Evolutionary conservation across 2,888 invertebrate genomes (phyloP).

Genomic region (Rugalucina vietnamica): DNA sequence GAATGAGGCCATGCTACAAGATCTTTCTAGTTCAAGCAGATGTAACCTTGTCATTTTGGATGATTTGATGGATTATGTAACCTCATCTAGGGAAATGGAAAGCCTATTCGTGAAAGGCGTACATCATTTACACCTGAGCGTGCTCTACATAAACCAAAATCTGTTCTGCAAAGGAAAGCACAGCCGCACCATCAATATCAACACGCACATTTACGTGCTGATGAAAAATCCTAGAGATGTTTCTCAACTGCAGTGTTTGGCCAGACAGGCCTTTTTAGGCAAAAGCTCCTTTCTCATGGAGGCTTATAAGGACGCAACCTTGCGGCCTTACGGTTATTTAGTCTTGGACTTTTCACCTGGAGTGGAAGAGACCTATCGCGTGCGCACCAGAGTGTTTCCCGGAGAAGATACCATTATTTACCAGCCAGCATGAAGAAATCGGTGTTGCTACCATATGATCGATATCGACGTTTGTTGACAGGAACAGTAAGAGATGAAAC

Average conservation of each 20-base stretch:
- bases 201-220: slow-evolving; percentile 45
- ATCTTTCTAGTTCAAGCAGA: background rate
- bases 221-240: slow-evolving; percentile 54
- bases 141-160: slow-evolving; percentile 52
- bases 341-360: slow-evolving; percentile 52
- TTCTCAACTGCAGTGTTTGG: slow-evolving; percentile 45
- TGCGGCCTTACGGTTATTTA: slow-evolving; percentile 47
- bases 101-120: slow-evolving; percentile 47
- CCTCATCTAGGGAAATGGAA: slow-evolving; percentile 53
- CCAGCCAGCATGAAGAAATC: slow-evolving; percentile 32
- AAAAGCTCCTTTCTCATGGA: slow-evolving; percentile 34
- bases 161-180: slow-evolving; percentile 44
- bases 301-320: slow-evolving; percentile 53
- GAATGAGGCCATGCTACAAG: slow-evolving; percentile 13
- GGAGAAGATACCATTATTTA: too few species aligned
- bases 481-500: too few species aligned
- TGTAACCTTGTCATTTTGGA: slow-evolving; percentile 48
- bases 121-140: slow-evolving; percentile 46
- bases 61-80: slow-evolving; percentile 42
- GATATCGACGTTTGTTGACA: slow-evolving; percentile 31
- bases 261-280: slow-evolving; percentile 44
- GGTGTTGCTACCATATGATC: slow-evolving; percentile 27
- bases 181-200: slow-evolving; percentile 43
- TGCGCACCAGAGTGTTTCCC: too few species aligned
- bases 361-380: too few species aligned